Percentiles rank a stretch among this genome's conserved stretches.
Conservation (phyloP, 1,140 invertebrate species). For the Anastrepha ludens region DNA sequence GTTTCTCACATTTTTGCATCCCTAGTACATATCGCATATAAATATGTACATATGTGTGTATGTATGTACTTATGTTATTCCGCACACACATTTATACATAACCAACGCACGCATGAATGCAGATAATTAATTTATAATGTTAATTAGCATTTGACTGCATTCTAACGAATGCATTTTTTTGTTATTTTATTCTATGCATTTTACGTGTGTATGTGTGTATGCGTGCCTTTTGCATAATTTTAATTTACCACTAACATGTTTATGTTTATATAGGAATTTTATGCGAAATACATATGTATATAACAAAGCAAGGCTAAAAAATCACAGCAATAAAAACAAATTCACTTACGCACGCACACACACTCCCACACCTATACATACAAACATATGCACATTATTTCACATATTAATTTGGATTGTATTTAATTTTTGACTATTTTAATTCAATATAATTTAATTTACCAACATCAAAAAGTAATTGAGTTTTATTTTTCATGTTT, state of each 20-base stretch:
- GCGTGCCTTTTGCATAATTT: background rate
- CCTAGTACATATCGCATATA: no score
- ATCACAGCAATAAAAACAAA: conserved; percentile 5
- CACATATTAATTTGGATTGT: background rate
- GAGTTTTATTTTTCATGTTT: background rate
- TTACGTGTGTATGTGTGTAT: background rate
- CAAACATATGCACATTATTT: no score
- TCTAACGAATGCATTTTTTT: background rate
- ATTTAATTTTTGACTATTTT: conserved; percentile 13
- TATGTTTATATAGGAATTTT: no score
- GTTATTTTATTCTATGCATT: background rate
- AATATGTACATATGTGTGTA: background rate
- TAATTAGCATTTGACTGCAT: conserved; percentile 28
- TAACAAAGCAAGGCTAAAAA: background rate
- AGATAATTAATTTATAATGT: conserved; percentile 48
- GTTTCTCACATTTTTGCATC: no score
- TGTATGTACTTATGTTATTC: background rate
- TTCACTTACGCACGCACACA: background rate
- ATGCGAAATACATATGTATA: background rate
- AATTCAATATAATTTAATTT: conserved; percentile 44
- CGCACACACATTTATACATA: no score
- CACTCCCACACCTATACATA: no score
- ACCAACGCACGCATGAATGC: conserved; percentile 19
- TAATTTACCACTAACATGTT: background rate
- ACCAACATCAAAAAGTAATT: background rate